A percentile compares a stretch with the other conserved stretches of the same genome.
Conservation (phyloP, 2,797 vertebrate species). For the Threskiornis aethiopicus region DNA sequence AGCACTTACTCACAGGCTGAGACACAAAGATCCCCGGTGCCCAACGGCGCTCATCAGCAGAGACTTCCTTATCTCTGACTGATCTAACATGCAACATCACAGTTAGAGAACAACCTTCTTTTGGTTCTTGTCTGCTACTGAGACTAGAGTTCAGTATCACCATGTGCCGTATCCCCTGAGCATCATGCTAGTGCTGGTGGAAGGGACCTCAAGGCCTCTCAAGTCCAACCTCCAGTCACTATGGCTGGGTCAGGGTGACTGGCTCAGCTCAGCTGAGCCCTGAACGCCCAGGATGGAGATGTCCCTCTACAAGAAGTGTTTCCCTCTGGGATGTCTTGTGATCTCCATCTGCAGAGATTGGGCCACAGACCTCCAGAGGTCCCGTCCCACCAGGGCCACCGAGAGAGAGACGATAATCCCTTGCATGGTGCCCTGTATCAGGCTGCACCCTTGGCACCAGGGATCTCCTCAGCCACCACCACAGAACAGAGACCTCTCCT, state of each 20-base stretch:
- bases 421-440: neutral
- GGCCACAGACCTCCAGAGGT: neutral
- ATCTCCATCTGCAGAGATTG: neutral
- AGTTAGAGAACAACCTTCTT: neutral
- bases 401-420: fast-evolving
- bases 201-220: neutral
- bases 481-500: neutral
- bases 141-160: neutral
- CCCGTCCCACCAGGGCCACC: fast-evolving
- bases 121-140: neutral
- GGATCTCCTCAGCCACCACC: neutral
- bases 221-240: neutral
- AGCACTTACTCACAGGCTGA: slow-evolving; percentile 5
- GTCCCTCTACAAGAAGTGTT: neutral
- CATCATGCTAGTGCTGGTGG: neutral
- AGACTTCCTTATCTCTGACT: neutral
- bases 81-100: neutral
- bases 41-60: neutral
- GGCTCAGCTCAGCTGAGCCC: neutral
- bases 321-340: neutral
- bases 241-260: neutral
- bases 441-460: neutral
- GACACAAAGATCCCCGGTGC: neutral
- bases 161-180: neutral
- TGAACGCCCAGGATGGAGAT: neutral